These are phyloP conservation scores for Ochropleura plecta DNA, from an alignment of 2,888 invertebrate genomes.

Conservation along the genomic window DNA sequence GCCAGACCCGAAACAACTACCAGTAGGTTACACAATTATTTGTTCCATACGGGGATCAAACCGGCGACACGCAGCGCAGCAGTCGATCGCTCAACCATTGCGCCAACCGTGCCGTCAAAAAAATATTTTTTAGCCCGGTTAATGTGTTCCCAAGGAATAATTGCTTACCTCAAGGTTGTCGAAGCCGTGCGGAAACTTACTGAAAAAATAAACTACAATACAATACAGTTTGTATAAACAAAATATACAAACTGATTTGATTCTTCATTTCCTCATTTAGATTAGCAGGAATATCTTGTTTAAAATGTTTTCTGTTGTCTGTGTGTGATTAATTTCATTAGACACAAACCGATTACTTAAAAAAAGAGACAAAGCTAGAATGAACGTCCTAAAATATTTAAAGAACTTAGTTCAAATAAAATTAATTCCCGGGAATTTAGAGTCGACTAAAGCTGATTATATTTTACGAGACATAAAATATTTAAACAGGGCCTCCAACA, in stretches of 20 bases:
- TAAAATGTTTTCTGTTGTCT: not conserved
- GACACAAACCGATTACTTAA: not conserved
- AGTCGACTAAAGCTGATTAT: constrained; percentile 3
- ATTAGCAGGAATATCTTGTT: not conserved
- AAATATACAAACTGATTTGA: not conserved
- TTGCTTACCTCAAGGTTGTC: not conserved
- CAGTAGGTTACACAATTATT: too few relatives aligned
- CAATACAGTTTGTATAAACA: too few relatives aligned
- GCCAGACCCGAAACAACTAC: too few relatives aligned
- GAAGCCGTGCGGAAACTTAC: not conserved
- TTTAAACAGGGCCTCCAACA: constrained; percentile 33
- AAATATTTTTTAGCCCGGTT: not conserved
- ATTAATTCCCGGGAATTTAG: constrained; percentile 16
- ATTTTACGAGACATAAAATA: constrained; percentile 36
- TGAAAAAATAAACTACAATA: not conserved
- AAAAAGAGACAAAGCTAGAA: not conserved
- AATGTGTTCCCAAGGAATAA: not conserved
- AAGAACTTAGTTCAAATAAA: constrained; percentile 15
- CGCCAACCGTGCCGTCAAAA: too few relatives aligned
- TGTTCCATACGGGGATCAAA: too few relatives aligned
- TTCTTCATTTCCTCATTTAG: not conserved
- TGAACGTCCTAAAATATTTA: not conserved
- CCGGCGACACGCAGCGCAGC: too few relatives aligned
- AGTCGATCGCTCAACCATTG: too few relatives aligned
- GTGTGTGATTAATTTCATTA: constrained; percentile 9